These are phyloP conservation scores for Poicephalus gulielmi DNA, from an alignment of 2,113 vertebrate genomes.

Conservation along the genomic window DNA sequence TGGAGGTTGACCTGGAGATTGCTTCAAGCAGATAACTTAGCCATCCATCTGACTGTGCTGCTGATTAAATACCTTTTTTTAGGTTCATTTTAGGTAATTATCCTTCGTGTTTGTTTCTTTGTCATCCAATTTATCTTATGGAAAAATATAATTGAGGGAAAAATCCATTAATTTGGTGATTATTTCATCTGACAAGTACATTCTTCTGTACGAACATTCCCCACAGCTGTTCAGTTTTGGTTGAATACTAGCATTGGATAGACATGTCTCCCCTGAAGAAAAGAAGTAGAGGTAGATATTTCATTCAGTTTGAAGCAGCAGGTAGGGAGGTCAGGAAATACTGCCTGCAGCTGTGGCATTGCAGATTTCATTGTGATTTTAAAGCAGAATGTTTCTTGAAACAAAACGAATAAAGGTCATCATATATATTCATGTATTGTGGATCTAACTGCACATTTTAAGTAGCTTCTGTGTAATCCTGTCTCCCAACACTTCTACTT, in stretches of 20 bases:
- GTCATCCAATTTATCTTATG: not conserved
- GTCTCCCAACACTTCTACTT: conserved; percentile 37
- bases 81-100: not conserved
- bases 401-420: not conserved
- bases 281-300: not conserved
- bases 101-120: not conserved
- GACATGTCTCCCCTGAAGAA: not conserved
- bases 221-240: not conserved
- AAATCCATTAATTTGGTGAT: not conserved
- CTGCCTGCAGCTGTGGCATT: not conserved
- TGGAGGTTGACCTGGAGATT: not conserved
- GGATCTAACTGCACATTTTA: not conserved
- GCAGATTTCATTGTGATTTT: not conserved
- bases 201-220: not conserved
- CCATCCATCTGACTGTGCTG: not conserved
- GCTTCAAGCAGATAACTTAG: not conserved
- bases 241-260: not conserved
- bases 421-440: not conserved
- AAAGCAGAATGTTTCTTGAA: not conserved
- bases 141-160: not conserved
- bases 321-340: not conserved
- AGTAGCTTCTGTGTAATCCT: not conserved
- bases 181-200: not conserved
- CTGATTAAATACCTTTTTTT: not conserved
- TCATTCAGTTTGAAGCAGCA: not conserved